Base-by-base conservation (phyloP, 2,113 vertebrate genomes). In the Varanus salvator region DNA sequence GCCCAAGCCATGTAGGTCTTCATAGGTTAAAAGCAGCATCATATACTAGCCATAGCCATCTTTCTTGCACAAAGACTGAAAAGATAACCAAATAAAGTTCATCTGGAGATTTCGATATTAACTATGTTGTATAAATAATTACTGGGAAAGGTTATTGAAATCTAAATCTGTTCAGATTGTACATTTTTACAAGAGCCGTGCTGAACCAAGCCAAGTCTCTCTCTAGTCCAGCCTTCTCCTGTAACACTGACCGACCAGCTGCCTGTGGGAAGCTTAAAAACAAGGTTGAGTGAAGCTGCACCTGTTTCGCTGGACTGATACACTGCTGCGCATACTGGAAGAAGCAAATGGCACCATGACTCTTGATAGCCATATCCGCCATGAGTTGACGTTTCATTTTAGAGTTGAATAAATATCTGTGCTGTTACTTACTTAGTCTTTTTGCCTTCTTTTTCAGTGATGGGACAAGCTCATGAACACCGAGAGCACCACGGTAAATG, bases 401-500 rank as follows among this genome's bases (percentile, higher is more conserved):
- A 29, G 0, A 1, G 31, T 75, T 90, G 74, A 68, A 57, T 14
- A 29, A 83, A n/a, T 72, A 48, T 76, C 23, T 8, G n/a, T 54
- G 88, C 31, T 25, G 38, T 87, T 91, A 77, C 94, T 95, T 95
- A 92, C 85, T 60, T 12, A 6, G 81, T 78, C 38, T 88, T 89
- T 96, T 96, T 96, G 76, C 94, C 94, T 92, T 93, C 92, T 94
- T 95, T 97, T 95, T 48, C 97, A 99, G 99, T 93, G 97, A 98
- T 98, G 97, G 97, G 94, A 97, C 97, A 97, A 93, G 93, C 96
- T 94, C 96, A 92, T 94, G 95, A 94, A 95, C 97, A 96, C 95
- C 96, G 95, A 91, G 96, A 95, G 87, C 89, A 85, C 96, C 94
- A 89, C 96, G 96, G 95, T 97, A 96, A 97, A 82, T 92, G 91